phyloP scores from a whole-genome alignment of 1,140 invertebrate species.

The Leptopilina boulardi region DNA sequence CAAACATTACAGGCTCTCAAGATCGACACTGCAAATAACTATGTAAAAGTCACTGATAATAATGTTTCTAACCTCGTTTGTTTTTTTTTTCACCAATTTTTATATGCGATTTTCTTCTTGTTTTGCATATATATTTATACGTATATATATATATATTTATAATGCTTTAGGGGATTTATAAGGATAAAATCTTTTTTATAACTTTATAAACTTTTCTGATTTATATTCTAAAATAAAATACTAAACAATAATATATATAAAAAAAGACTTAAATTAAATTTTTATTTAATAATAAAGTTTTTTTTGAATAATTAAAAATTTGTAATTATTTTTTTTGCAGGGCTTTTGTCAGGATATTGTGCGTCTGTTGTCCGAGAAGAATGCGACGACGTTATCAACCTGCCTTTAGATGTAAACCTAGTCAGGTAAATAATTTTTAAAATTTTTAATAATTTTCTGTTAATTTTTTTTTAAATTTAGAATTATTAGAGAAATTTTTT shows the following conservation, averaged over 20 bases:
- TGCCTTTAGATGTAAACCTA: slow-evolving; percentile 86
- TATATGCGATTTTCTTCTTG: background rate
- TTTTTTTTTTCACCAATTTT: background rate
- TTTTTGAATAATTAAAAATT: background rate
- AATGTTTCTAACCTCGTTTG: background rate
- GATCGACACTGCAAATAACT: slow-evolving; percentile 7
- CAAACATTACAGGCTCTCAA: slow-evolving; percentile 39
- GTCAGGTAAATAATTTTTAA: slow-evolving; percentile 81
- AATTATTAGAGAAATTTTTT: background rate
- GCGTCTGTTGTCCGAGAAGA: slow-evolving; percentile 86
- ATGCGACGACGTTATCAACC: slow-evolving; percentile 86
- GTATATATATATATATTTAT: too few species aligned
- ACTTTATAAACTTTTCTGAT: too few species aligned
- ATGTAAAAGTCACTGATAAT: slow-evolving; percentile 7
- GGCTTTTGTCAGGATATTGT: slow-evolving; percentile 88
- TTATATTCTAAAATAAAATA: too few species aligned
- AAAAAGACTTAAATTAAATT: too few species aligned
- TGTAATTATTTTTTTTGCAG: slow-evolving; percentile 75
- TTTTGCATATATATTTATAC: background rate
- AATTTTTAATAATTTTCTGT: background rate
- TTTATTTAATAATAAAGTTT: too few species aligned
- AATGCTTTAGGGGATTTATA: too few species aligned
- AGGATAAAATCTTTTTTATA: too few species aligned
- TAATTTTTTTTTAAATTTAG: too few species aligned
- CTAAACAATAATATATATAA: too few species aligned